These are phyloP conservation scores for Eurytemora carolleeae DNA, from an alignment of 1,140 invertebrate species.

Conservation along the genomic window DNA sequence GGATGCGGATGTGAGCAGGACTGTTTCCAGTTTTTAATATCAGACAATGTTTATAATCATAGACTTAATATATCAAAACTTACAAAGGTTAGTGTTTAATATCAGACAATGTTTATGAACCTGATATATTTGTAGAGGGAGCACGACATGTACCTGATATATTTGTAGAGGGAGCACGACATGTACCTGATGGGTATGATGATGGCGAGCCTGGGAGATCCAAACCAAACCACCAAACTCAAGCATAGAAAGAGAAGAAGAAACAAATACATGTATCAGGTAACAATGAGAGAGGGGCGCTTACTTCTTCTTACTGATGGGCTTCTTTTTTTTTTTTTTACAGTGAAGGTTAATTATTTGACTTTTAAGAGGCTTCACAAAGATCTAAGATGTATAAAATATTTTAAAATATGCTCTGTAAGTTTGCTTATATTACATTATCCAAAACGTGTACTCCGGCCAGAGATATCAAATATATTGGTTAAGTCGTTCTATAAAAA, in stretches of 20 bases:
- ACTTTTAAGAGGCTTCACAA: no score
- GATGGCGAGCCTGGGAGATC: slow-evolving; percentile 52
- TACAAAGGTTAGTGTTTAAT: slow-evolving; percentile 30
- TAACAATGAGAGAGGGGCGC: no score
- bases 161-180: slow-evolving; percentile 41
- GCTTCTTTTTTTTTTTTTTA: no score
- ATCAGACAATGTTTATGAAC: no score
- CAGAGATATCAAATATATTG: no score
- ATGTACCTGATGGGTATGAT: slow-evolving; percentile 59
- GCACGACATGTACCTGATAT: slow-evolving; percentile 34
- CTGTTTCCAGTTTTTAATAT: slow-evolving; percentile 46
- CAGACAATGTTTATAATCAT: slow-evolving; percentile 49
- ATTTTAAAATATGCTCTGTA: no score
- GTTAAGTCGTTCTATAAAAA: no score
- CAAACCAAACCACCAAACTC: slow-evolving; percentile 44
- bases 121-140: slow-evolving; percentile 34
- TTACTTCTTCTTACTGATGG: no score
- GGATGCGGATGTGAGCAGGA: slow-evolving; percentile 33
- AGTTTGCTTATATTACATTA: no score
- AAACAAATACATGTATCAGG: slow-evolving; percentile 41
- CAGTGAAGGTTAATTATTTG: no score
- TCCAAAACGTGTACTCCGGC: no score
- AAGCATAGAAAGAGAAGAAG: slow-evolving; percentile 46
- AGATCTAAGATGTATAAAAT: no score
- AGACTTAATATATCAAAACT: slow-evolving; percentile 52